phyloP scores from a whole-genome alignment of 2,113 vertebrate genomes.

The Typhlomys cinereus region DNA sequence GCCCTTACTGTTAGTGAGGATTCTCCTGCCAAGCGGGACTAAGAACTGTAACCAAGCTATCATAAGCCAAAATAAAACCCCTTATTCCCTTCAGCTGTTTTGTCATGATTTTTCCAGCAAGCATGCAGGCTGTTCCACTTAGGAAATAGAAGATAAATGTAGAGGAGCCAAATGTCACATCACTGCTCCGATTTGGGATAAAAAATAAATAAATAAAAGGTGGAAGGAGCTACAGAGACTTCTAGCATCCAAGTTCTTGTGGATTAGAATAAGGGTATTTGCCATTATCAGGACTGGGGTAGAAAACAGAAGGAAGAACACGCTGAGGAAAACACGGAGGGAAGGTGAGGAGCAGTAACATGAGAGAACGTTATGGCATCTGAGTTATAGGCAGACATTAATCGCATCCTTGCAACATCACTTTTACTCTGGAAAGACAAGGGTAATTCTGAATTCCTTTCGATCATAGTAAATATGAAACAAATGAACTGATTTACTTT shows the following conservation, averaged over 20 bases:
- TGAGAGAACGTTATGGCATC: background rate
- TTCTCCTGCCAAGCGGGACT: too few species aligned
- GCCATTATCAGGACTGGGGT: background rate
- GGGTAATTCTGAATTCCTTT: constrained; percentile 28
- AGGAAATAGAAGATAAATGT: background rate
- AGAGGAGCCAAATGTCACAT: background rate
- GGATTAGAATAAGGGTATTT: background rate
- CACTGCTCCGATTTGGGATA: background rate
- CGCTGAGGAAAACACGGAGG: background rate
- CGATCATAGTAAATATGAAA: constrained; percentile 3
- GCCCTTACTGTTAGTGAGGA: too few species aligned
- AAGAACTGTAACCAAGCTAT: too few species aligned
- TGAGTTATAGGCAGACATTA: constrained; percentile 35
- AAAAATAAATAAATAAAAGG: too few species aligned
- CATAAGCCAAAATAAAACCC: too few species aligned
- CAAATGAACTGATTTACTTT: constrained; percentile 45
- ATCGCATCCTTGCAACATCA: constrained; percentile 4
- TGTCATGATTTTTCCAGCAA: too few species aligned
- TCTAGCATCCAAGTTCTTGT: background rate
- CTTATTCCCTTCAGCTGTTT: too few species aligned
- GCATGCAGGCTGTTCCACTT: too few species aligned
- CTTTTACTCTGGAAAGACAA: constrained; percentile 11
- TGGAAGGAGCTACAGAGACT: background rate
- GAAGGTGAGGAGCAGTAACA: background rate
- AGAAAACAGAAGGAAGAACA: background rate